Base-by-base conservation (phyloP, 2,888 invertebrate species). In the Neoaliturus tenellus region DNA sequence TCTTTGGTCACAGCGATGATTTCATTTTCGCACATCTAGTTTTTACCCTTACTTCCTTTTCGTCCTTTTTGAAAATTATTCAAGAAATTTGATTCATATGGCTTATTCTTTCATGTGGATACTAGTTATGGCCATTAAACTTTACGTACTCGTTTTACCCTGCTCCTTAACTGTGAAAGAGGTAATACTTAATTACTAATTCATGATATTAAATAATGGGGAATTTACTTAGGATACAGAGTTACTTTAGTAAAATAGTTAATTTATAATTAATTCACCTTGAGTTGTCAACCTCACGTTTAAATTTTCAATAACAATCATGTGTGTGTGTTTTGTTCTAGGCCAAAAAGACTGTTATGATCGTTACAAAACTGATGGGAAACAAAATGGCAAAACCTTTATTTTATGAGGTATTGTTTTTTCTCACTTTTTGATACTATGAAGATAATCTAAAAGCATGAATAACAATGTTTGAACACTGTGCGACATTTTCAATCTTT, bases 321-420 rank as follows among this genome's bases (percentile, higher is more conserved):
- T n/a, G n/a, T n/a, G n/a, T n/a, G n/a, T n/a, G n/a, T n/a, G n/a
- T n/a, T n/a, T n/a, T n/a, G n/a, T 51, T 51, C 48, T 48, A 75
- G 75, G 75, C 75, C 1, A 75, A 75, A 17, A 41, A 31, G 25
- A 75, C 75, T 1, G 75, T 75, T 3, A 39, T n/a, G 6, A 41
- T 75, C 23, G 75, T 75, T 17, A 17, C 75, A 44, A 75, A 75
- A 31, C 75, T 75, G 2, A 75, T 75, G 75, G 75, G 75, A 75
- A 44, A 75, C 39, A 75, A 25, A 28, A 48, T 75, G 48, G 75
- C 8, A 48, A 75, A 41, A 44, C 39, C 75, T 17, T 2, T 75
- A n/a, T 75, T 75, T 28, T 1, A 75, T 10, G 44, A 75, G 31
- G 75, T 75, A 75, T 48, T 6, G 17, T n/a, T n/a, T 4, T 44